These are phyloP conservation scores for Ageneiosus marmoratus DNA, from an alignment of 2,113 vertebrate genomes.

Conservation along the genomic window DNA sequence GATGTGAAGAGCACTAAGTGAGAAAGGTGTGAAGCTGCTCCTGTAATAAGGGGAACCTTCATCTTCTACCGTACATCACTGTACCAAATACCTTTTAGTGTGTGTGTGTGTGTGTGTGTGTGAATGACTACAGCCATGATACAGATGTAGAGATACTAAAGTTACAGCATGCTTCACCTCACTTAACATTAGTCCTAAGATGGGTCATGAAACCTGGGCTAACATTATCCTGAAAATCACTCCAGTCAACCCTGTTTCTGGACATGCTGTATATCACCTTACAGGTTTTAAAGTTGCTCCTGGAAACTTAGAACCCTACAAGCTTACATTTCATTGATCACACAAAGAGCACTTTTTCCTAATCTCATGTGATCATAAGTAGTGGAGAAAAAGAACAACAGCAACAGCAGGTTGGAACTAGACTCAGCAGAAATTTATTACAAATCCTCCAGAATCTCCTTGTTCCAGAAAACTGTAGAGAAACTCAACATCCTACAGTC, in stretches of 20 bases:
- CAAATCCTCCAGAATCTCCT: background rate
- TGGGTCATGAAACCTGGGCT: background rate
- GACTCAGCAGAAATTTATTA: background rate
- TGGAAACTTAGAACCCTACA: background rate
- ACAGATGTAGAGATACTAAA: constrained; percentile 8
- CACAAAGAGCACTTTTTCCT: background rate
- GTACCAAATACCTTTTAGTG: constrained; percentile 14
- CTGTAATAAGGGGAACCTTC: constrained; percentile 63
- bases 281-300: background rate
- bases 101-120: constrained; percentile 25
- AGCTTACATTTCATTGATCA: background rate
- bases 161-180: background rate
- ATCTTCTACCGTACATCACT: constrained; percentile 22
- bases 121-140: background rate
- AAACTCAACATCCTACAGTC: background rate
- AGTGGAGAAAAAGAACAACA: background rate
- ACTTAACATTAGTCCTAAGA: background rate
- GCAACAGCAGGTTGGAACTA: background rate
- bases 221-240: background rate
- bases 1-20: constrained; percentile 67
- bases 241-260: background rate
- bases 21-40: constrained; percentile 67
- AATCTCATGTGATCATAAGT: background rate
- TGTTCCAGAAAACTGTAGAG: background rate
- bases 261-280: background rate